Base-by-base conservation (phyloP, 2,113 vertebrate species). In the Gymnogyps californianus region DNA sequence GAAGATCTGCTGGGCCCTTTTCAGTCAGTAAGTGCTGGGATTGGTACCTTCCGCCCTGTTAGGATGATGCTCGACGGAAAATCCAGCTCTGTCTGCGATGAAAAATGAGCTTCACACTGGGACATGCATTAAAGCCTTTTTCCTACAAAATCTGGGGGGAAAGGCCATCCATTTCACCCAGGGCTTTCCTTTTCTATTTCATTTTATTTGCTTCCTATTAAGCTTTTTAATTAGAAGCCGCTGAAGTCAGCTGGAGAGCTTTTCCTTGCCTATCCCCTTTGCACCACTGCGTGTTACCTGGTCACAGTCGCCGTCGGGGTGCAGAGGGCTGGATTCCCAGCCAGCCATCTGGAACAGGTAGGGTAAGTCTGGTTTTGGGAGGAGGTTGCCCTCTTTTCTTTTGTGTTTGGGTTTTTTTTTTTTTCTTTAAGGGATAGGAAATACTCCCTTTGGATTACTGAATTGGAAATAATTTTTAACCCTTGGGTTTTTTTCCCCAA, bases 221-320 rank as follows among this genome's bases (percentile, higher is more conserved):
- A n/a, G 14, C 22, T 70, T 87, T 70, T 29, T 8, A 57, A 78
- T 34, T 8, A 20, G 74, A 42, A 92, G 44, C 17, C 46, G 57
- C 64, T 51, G 47, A 42, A 85, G 9, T 16, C 13, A 16, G 17
- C n/a, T 10, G 40, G n/a, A 31, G 26, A 89, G 32, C 28, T 32
- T 58, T 25, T 34, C n/a, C 29, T 26, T 7, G 24, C 36, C 18
- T 4, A 2, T 25, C 6, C 34, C 20, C n/a, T 26, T 32, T 2
- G 29, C 59, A 36, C 13, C 24, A 8, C 22, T 4, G 29, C 6
- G 0, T 7, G 25, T 11, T 36, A 26, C 38, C 44, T 18, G 64
- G 65, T 75, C 28, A 6, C n/a, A 6, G 10, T 8, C 5, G 0
- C 17, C 1, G 0, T 7, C 3, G 1, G 38, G 15, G 7, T 34